Percentiles rank a stretch among this genome's conserved stretches.
Evolutionary conservation across 2,113 vertebrate species (phyloP).

Genomic region (Rana temporaria): DNA sequence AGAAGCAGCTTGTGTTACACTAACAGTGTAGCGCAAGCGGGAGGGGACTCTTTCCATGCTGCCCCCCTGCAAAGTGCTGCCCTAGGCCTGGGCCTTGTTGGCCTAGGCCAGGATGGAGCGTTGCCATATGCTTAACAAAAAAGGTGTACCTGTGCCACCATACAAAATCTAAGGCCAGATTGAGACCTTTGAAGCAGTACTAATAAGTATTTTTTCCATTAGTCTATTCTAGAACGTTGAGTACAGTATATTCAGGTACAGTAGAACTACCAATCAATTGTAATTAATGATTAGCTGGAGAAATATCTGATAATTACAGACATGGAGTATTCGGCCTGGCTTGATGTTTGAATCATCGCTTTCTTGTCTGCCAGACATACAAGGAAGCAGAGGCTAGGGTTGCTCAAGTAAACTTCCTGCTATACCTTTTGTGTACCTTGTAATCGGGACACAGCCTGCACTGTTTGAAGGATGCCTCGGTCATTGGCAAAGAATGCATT

Average conservation of each 20-base stretch:
- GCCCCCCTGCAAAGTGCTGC: too few relatives aligned
- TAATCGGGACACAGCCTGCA: background rate
- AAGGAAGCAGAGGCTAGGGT: background rate
- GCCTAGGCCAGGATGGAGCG: too few relatives aligned
- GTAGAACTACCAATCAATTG: background rate
- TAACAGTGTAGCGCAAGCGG: too few relatives aligned
- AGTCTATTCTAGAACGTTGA: too few relatives aligned
- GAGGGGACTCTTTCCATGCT: too few relatives aligned
- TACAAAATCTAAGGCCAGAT: too few relatives aligned
- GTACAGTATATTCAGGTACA: background rate
- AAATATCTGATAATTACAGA: slow-evolving; percentile 7
- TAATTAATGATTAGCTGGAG: background rate
- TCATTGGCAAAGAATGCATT: background rate
- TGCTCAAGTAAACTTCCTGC: background rate
- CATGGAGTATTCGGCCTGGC: background rate
- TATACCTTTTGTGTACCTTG: background rate
- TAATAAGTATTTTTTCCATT: too few relatives aligned
- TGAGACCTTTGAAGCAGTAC: too few relatives aligned
- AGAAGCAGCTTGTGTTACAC: too few relatives aligned
- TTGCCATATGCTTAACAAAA: too few relatives aligned
- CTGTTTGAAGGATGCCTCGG: background rate
- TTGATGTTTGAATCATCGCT: background rate
- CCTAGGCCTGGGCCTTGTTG: too few relatives aligned
- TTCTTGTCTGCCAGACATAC: background rate
- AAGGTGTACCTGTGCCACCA: too few relatives aligned